Base-by-base conservation (phyloP, 2,113 vertebrate genomes). In the Pteruthius melanotis region DNA sequence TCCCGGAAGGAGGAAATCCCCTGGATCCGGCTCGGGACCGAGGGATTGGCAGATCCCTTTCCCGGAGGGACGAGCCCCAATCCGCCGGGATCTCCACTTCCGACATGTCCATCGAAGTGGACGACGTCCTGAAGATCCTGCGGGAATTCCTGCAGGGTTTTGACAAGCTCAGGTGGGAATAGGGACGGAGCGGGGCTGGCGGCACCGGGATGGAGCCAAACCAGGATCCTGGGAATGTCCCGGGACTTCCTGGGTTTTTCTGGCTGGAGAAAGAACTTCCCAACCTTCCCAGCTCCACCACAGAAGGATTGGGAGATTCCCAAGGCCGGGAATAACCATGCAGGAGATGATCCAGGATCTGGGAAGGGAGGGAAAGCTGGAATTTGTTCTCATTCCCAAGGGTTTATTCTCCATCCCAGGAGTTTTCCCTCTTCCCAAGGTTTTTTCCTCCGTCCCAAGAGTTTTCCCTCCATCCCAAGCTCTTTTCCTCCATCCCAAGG, bases 121-220 rank as follows among this genome's bases (percentile, higher is more conserved):
- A 95, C 4, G 64, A 95, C 0, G 45, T 96, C 74, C 86, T 87
- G 6, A 92, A 26, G 47, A 90, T 95, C 89, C 78, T 96, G 45
- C 82, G 21, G 49, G 89, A 26, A 0, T 96, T 95, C 80, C 27
- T 92, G 15, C 13, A 0, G 44, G 35, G n/a, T 22, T 89, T 80
- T 4, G 3, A 6, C 11, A 84, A 90, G 45, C 60, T 42, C 24
- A 92, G 93, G 93, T 95, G 57, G 74, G 86, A 60, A 6, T 0
- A 1, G 37, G 69, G 49, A 10, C 7, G 7, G 37, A 42, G 5
- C 0, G 2, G 65, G 40, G 50, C 31, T 24, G 40, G 52, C 2
- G 33, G 31, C 18, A 6, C 10, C 4, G 17, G 44, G 37, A n/a
- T 3, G 53, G 64, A 42, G 35, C 52, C 40, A 7, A 11, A 4